These are phyloP conservation scores for Gadus macrocephalus DNA, from an alignment of 2,113 vertebrate genomes.

Conservation along the genomic window DNA sequence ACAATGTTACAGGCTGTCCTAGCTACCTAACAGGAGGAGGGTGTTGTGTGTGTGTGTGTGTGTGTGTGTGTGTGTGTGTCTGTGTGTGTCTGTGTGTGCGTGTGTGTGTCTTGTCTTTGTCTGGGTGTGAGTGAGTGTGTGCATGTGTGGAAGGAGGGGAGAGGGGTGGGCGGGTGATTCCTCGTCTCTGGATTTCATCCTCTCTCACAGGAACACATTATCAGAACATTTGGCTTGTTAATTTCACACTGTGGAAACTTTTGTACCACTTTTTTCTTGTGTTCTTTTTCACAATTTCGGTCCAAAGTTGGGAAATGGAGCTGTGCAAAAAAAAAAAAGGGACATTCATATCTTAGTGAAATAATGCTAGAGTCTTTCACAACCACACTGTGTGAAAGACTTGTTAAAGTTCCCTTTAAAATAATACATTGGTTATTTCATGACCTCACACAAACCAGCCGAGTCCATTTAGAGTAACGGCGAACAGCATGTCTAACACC, in stretches of 20 bases:
- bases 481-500: conserved; percentile 28
- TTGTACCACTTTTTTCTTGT: conserved; percentile 16
- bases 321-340: conserved; percentile 38
- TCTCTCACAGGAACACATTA: conserved; percentile 28
- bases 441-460: conserved; percentile 40
- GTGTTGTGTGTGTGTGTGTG: conserved; percentile 13
- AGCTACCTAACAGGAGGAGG: conserved; percentile 46
- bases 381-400: conserved; percentile 30
- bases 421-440: conserved; percentile 35
- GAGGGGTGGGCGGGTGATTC: conserved; percentile 23
- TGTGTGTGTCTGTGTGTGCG: conserved; percentile 23
- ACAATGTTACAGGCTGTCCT: conserved; percentile 39
- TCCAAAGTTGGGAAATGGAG: conserved; percentile 42
- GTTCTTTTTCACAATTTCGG: conserved; percentile 36
- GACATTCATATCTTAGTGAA: conserved; percentile 30
- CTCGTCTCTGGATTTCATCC: conserved; percentile 16
- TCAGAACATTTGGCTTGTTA: conserved; percentile 26
- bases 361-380: conserved; percentile 27
- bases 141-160: conserved; percentile 2
- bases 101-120: conserved; percentile 15
- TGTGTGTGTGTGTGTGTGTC: conserved; percentile 21
- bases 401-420: conserved; percentile 38
- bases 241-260: conserved; percentile 7
- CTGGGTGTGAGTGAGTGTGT: conserved; percentile 16
- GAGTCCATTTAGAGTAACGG: conserved; percentile 33